A percentile compares a stretch with the other conserved stretches of the same genome.
Evolutionary conservation across 2,888 invertebrate species (phyloP).

Genomic region (Drosophila infuscata): DNA sequence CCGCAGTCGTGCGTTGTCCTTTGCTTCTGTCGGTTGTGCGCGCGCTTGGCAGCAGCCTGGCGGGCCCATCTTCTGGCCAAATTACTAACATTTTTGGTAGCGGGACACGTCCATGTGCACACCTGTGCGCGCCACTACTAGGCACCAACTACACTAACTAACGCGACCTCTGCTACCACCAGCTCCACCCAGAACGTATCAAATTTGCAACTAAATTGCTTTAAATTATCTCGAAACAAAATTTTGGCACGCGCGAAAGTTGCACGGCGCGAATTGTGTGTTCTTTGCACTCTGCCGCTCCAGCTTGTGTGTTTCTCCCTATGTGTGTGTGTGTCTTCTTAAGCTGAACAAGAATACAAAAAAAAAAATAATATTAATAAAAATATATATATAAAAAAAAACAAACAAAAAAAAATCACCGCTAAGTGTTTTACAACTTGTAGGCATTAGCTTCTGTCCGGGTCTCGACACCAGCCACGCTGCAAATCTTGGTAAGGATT

Average conservation of each 20-base stretch:
- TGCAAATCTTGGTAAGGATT: constrained; percentile 71
- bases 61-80: constrained; percentile 32
- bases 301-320: constrained; percentile 10
- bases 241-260: constrained; percentile 65
- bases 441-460: constrained; percentile 67
- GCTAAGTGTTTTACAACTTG: constrained; percentile 81
- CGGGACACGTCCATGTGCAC: constrained; percentile 64
- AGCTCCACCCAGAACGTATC: constrained; percentile 56
- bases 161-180: constrained; percentile 14
- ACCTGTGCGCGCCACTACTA: constrained; percentile 67
- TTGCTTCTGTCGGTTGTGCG: constrained; percentile 78
- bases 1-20: constrained; percentile 76
- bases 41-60: constrained; percentile 57
- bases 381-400: neutral
- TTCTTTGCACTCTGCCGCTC: constrained; percentile 27
- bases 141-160: constrained; percentile 18
- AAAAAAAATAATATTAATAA: constrained; percentile 17
- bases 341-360: constrained; percentile 16
- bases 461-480: constrained; percentile 16
- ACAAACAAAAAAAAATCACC: constrained; percentile 58
- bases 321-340: constrained; percentile 11
- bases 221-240: constrained; percentile 70
- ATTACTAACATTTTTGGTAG: constrained; percentile 48
- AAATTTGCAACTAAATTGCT: constrained; percentile 80
- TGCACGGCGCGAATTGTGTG: constrained; percentile 37